Conservation (phyloP, 2,888 invertebrate species). For the Mesochorus sp. region DNA sequence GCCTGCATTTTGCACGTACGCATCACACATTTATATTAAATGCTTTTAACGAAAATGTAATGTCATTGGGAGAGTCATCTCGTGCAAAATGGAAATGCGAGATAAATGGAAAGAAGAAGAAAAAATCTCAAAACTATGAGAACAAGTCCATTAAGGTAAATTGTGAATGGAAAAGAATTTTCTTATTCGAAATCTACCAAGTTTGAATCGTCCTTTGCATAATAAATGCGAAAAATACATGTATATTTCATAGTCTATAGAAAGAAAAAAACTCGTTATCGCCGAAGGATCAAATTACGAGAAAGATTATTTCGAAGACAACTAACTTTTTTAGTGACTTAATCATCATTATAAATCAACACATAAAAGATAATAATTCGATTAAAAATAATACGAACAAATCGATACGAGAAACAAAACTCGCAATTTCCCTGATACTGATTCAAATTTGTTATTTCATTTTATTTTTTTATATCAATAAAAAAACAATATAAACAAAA, state of each 20-base stretch:
- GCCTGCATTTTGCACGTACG: neutral
- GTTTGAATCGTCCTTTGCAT: slow-evolving; percentile 51
- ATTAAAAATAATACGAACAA: neutral
- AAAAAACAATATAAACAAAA: too few relatives aligned
- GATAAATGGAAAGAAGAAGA: neutral
- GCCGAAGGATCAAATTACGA: neutral
- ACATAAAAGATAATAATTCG: neutral
- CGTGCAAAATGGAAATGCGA: neutral
- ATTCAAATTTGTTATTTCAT: too few relatives aligned
- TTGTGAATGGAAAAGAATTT: slow-evolving; percentile 36
- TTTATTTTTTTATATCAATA: too few relatives aligned
- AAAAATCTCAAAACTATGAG: slow-evolving; percentile 1
- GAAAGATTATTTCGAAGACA: neutral
- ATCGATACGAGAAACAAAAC: too few relatives aligned
- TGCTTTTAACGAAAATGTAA: slow-evolving; percentile 33
- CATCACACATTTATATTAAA: neutral
- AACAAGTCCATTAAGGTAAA: slow-evolving; percentile 51
- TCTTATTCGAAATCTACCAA: slow-evolving; percentile 40
- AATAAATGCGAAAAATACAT: neutral
- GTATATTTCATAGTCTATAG: neutral
- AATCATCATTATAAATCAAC: too few relatives aligned
- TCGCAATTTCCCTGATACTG: too few relatives aligned
- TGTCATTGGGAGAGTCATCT: slow-evolving; percentile 50
- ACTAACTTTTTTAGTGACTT: too few relatives aligned
- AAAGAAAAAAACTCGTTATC: slow-evolving; percentile 1